Evolutionary conservation across 1,140 invertebrate genomes (phyloP), one percentile per base, ranked within the genome.

Genomic region (Pomacea maculata): DNA sequence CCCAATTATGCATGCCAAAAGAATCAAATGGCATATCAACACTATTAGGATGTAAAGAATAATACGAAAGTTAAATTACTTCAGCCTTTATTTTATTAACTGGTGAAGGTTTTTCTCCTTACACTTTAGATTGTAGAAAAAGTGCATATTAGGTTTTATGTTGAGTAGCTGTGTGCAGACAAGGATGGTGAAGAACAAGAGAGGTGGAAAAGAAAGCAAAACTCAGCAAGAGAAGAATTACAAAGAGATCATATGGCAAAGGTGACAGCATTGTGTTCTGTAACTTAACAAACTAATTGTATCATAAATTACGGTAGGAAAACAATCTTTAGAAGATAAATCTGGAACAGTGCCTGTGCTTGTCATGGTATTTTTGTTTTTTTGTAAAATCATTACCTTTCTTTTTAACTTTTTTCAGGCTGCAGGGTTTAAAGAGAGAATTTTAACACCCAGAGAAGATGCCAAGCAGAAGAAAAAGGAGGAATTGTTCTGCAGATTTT

Each of bases 371-470:
- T n/a, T 34, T 72, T 61, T 63, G 19, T 34, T 10, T 64, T 7
- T 77, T n/a, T 19, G 19, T 34, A 19, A 19, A 19, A 17, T 29
- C 75, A 29, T 12, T 77, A 29, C 61, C 61, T 77, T 14, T 15
- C 29, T 34, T 64, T 77, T 11, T 9, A 21, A 82, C 15, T 63
- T 21, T n/a, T 80, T 57, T 72, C 70, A 88, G 87, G 83, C 84
- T 76, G 83, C 83, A 45, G 80, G 65, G 57, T 88, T 85, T 79
- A 86, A 78, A 29, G 82, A 87, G 54, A 83, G 82, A 72, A 85
- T 88, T 67, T 63, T 87, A 15, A 68, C 72, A 75, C 87, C 87
- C 17, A 77, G 84, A 55, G 83, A 86, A 72, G 84, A 87, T 65
- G 86, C 84, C 21, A 87, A 86, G 67, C 81, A 75, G 65, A 74